These are phyloP conservation scores for Varecia variegata DNA, from an alignment of 2,797 vertebrate genomes.

Conservation along the genomic window DNA sequence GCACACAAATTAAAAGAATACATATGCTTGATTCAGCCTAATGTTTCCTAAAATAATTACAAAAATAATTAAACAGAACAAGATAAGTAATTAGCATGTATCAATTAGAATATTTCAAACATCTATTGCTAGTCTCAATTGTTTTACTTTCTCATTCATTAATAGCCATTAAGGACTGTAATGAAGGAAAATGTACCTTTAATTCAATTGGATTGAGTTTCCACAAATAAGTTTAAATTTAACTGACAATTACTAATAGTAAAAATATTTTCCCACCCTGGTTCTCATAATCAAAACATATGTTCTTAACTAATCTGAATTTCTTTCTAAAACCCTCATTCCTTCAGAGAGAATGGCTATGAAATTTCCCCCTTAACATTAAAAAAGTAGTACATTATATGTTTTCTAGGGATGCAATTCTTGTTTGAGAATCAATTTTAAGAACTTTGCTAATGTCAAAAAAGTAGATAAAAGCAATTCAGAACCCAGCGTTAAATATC, in stretches of 20 bases:
- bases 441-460: background rate
- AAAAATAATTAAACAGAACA: background rate
- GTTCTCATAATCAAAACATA: background rate
- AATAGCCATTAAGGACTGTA: background rate
- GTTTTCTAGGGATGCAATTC: background rate
- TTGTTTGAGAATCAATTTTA: background rate
- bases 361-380: background rate
- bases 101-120: background rate
- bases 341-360: background rate
- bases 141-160: constrained; percentile 10
- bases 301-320: background rate
- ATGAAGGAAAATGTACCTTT: background rate
- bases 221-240: constrained; percentile 14
- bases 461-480: background rate
- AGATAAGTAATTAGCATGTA: background rate
- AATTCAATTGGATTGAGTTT: background rate
- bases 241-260: background rate
- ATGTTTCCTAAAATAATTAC: constrained; percentile 28
- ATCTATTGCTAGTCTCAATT: background rate
- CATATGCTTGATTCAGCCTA: background rate
- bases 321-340: background rate
- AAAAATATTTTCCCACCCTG: background rate
- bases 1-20: background rate
- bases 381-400: background rate
- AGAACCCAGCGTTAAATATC: background rate